These are phyloP conservation scores for Phenganax subtilis DNA, from an alignment of 92 coral and sea anemone genomes.

Conservation along the genomic window DNA sequence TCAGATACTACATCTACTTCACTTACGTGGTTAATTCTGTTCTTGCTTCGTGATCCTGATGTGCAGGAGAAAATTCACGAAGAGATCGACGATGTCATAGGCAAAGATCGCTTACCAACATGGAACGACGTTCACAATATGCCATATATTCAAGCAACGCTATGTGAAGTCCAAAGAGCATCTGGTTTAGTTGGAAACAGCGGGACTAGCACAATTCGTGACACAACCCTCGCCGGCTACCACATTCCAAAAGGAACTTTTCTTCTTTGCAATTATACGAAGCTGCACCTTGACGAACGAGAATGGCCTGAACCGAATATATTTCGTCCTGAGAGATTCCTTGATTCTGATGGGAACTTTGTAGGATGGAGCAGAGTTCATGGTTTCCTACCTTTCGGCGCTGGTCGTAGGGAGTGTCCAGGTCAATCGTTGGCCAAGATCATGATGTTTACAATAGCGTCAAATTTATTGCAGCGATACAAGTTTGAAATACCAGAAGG, in stretches of 20 bases:
- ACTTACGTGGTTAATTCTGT: conserved; percentile 42
- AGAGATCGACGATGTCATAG: conserved; percentile 47
- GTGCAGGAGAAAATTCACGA: conserved; percentile 43
- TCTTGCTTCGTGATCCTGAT: conserved; percentile 35
- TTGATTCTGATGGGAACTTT: conserved; percentile 2
- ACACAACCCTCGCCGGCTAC: neutral
- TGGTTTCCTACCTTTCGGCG: conserved; percentile 46
- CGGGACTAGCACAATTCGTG: conserved; percentile 7
- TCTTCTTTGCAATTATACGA: conserved; percentile 43
- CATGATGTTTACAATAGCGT: no score
- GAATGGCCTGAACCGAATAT: conserved; percentile 50
- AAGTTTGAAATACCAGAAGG: conserved; percentile 47
- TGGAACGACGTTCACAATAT: conserved; percentile 4
- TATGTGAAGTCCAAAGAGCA: neutral
- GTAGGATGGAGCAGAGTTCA: conserved; percentile 17
- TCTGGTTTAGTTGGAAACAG: conserved; percentile 26
- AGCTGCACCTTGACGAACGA: conserved; percentile 50
- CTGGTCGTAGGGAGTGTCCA: neutral
- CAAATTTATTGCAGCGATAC: no score
- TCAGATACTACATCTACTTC: conserved; percentile 48
- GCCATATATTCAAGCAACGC: conserved; percentile 41
- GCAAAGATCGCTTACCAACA: neutral
- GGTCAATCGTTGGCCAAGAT: no score
- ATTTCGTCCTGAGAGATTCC: conserved; percentile 46
- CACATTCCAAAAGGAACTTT: conserved; percentile 51